These are phyloP conservation scores for Epirrhoe tristata DNA, from an alignment of 2,888 invertebrate genomes.

Conservation along the genomic window DNA sequence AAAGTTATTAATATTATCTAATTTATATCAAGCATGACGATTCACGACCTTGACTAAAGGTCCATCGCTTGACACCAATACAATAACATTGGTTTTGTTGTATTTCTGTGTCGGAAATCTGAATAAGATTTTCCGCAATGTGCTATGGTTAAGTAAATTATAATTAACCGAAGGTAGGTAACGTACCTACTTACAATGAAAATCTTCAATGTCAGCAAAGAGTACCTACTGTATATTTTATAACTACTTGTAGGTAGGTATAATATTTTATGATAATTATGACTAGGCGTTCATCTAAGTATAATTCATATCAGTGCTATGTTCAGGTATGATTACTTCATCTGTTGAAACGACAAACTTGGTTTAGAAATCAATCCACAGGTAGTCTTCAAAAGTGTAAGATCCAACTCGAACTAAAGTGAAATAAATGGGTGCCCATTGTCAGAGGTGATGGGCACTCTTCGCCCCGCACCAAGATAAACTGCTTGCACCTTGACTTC, in stretches of 20 bases:
- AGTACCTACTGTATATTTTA: not conserved
- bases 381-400: too few species aligned
- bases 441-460: not conserved
- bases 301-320: too few species aligned
- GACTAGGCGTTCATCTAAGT: too few species aligned
- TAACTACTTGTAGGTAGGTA: not conserved
- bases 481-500: too few species aligned
- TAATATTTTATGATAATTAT: not conserved
- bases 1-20: constrained; percentile 6
- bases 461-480: too few species aligned
- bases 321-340: not conserved
- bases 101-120: not conserved
- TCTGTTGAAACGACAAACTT: not conserved
- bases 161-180: not conserved
- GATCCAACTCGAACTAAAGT: constrained; percentile 12
- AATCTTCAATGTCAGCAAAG: not conserved
- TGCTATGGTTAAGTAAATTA: not conserved
- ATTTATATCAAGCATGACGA: constrained; percentile 15
- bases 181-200: not conserved
- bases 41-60: constrained; percentile 19
- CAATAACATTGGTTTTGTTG: constrained; percentile 1
- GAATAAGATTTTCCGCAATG: not conserved
- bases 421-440: constrained; percentile 44
- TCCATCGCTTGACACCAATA: constrained; percentile 1
- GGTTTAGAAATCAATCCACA: not conserved